phyloP scores from a whole-genome alignment of 2,113 vertebrate genomes.

The Eurystomus gularis region DNA sequence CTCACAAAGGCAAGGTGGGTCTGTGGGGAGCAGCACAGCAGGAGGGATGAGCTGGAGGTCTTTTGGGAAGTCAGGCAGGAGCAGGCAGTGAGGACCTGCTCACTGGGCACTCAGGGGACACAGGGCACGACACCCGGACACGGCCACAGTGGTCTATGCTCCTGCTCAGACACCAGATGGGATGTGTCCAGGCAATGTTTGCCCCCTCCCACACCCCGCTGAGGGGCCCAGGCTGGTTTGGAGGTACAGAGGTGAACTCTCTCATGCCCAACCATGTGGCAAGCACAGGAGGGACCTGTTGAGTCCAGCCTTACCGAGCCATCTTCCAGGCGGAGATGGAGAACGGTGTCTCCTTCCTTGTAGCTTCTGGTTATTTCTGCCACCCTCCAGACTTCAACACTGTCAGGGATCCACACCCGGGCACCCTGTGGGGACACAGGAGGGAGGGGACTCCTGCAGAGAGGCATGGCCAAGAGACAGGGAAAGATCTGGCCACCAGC shows the following conservation, averaged over 20 bases:
- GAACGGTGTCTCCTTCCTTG: constrained; percentile 53
- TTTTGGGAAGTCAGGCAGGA: neutral
- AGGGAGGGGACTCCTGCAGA: neutral
- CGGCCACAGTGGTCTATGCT: rapidly evolving
- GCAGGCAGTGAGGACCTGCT: neutral
- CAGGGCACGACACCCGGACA: rapidly evolving
- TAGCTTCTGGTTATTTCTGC: constrained; percentile 73
- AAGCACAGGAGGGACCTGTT: neutral
- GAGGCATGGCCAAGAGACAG: rapidly evolving
- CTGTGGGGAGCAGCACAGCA: neutral
- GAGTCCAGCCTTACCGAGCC: constrained; percentile 66
- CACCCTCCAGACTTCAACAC: constrained; percentile 73
- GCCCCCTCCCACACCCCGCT: neutral
- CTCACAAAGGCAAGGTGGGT: neutral
- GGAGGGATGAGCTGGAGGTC: neutral
- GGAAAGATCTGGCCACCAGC: neutral
- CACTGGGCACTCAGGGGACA: neutral
- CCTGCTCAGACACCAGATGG: neutral
- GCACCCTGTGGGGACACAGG: constrained; percentile 58
- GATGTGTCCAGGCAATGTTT: neutral
- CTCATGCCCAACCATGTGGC: rapidly evolving
- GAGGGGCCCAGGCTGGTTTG: neutral
- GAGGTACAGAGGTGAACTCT: neutral
- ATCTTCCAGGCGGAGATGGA: constrained; percentile 70
- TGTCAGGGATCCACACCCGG: constrained; percentile 79